phyloP scores from a whole-genome alignment of 2,797 vertebrate species.

The Carduelis carduelis region DNA sequence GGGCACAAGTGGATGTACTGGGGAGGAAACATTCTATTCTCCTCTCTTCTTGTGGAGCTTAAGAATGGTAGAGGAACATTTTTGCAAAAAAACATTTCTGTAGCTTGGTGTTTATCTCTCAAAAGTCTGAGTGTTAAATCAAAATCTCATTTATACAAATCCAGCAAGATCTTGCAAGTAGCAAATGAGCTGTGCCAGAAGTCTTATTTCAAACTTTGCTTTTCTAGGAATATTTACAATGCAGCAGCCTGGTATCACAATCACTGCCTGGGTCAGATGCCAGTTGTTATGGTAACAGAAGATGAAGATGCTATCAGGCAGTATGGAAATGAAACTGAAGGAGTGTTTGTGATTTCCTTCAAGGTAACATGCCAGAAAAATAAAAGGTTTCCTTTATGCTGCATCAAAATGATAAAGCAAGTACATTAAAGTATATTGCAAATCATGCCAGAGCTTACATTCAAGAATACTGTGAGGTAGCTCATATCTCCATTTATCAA shows the following conservation, averaged over 20 bases:
- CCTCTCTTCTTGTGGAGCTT: not conserved
- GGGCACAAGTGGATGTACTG: not conserved
- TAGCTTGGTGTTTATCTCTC: not conserved
- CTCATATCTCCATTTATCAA: not conserved
- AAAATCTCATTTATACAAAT: not conserved
- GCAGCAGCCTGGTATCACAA: conserved; percentile 93
- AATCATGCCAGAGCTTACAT: not conserved
- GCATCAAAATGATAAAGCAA: not conserved
- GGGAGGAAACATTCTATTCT: not conserved
- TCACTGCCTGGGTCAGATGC: conserved; percentile 85
- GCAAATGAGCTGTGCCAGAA: not conserved
- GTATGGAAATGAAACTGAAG: conserved; percentile 84
- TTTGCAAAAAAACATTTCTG: not conserved
- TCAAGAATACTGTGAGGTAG: not conserved
- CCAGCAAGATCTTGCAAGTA: not conserved
- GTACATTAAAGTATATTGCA: not conserved
- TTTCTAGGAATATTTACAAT: conserved; percentile 88
- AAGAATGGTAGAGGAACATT: not conserved
- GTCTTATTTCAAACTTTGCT: conserved; percentile 14
- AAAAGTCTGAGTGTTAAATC: not conserved
- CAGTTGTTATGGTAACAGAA: conserved; percentile 93
- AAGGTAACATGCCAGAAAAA: conserved; percentile 77
- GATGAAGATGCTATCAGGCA: conserved; percentile 79
- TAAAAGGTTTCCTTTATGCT: not conserved
- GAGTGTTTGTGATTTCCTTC: conserved; percentile 92